phyloP scores from a whole-genome alignment of 2,888 invertebrate genomes.

The Siphlonurus alternatus region DNA sequence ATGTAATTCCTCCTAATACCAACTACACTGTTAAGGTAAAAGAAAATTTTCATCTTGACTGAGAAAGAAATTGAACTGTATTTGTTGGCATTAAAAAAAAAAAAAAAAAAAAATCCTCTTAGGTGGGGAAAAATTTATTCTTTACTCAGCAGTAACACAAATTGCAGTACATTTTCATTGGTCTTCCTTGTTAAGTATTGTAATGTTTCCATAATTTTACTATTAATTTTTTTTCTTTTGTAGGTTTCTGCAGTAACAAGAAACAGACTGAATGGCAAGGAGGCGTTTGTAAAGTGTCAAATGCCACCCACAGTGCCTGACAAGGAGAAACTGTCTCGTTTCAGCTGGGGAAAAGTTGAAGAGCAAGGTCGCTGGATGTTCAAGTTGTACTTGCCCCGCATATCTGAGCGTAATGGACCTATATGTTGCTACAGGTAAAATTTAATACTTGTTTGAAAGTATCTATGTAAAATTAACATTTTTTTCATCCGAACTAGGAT shows the following conservation, averaged over 20 bases:
- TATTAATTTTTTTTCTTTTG: slow-evolving; percentile 9
- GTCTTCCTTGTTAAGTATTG: no score
- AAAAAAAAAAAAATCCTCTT: not conserved
- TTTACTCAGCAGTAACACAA: not conserved
- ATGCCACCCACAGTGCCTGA: slow-evolving; percentile 59
- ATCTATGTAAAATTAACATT: no score
- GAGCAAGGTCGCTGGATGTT: slow-evolving; percentile 52
- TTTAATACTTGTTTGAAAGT: not conserved
- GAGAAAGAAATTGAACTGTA: not conserved
- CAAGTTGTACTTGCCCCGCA: slow-evolving; percentile 47
- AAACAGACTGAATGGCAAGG: slow-evolving; percentile 52
- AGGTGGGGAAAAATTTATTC: slow-evolving; percentile 23
- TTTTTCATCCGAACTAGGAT: slow-evolving; percentile 33
- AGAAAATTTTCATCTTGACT: not conserved
- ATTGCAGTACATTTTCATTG: no score
- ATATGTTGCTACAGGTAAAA: slow-evolving; percentile 62
- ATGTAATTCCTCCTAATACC: slow-evolving; percentile 63
- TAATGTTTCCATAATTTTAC: no score
- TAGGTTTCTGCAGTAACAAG: slow-evolving; percentile 58
- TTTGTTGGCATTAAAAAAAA: not conserved
- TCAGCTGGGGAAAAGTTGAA: slow-evolving; percentile 40
- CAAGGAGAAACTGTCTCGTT: slow-evolving; percentile 31
- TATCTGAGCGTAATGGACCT: slow-evolving; percentile 71
- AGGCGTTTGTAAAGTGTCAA: slow-evolving; percentile 41
- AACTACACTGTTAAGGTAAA: slow-evolving; percentile 49